These are phyloP conservation scores for Circaetus gallicus DNA, from an alignment of 2,113 vertebrate species.

Conservation along the genomic window DNA sequence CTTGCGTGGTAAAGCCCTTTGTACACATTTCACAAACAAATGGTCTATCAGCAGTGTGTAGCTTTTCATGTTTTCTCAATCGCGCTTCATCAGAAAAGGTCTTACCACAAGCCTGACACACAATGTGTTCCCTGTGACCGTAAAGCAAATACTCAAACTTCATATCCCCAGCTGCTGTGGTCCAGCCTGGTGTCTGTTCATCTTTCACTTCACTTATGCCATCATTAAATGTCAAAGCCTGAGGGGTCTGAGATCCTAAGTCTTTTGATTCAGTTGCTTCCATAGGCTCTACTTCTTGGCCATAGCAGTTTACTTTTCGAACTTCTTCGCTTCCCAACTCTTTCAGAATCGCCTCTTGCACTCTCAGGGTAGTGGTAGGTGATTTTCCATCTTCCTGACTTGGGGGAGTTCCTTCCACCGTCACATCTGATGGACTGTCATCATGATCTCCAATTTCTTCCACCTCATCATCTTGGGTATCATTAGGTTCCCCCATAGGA, in stretches of 20 bases:
- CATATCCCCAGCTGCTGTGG: conserved; percentile 89
- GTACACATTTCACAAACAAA: conserved; percentile 98
- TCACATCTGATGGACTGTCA: conserved; percentile 82
- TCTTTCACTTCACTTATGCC: conserved; percentile 90
- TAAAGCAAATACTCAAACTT: conserved; percentile 97
- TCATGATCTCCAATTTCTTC: conserved; percentile 95
- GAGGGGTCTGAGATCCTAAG: conserved; percentile 86
- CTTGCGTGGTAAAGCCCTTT: conserved; percentile 97
- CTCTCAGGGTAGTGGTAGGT: conserved; percentile 83
- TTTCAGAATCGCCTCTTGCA: conserved; percentile 95
- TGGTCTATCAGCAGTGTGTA: conserved; percentile 92
- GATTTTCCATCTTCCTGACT: conserved; percentile 87
- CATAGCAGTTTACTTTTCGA: conserved; percentile 94
- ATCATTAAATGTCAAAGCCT: conserved; percentile 89
- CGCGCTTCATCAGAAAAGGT: conserved; percentile 91
- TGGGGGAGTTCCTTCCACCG: conserved; percentile 81
- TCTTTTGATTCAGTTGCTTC: conserved; percentile 83
- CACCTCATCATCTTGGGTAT: conserved; percentile 82
- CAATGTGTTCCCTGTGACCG: conserved; percentile 93
- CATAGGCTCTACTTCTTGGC: conserved; percentile 96
- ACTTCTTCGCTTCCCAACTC: conserved; percentile 96
- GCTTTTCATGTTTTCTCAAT: conserved; percentile 91
- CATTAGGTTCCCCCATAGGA: conserved; percentile 77
- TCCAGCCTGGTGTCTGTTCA: conserved; percentile 86
- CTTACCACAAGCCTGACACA: conserved; percentile 88